Base-by-base conservation (phyloP, 2,797 vertebrate species). In the Pelodytes ibericus region DNA sequence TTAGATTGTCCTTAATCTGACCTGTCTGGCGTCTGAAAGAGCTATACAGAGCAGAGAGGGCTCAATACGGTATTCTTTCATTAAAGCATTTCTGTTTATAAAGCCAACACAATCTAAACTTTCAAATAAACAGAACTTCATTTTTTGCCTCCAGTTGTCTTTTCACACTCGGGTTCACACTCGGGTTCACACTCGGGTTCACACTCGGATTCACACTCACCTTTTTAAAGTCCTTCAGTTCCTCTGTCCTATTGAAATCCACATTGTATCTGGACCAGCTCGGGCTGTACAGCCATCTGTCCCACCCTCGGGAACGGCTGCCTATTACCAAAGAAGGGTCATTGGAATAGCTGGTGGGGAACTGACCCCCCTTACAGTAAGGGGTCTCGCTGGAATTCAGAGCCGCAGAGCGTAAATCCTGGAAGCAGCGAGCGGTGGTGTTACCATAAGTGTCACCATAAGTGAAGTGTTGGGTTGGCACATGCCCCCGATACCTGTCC, bases 191-290 rank as follows among this genome's bases (percentile, higher is more conserved):
- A n/a, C n/a, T n/a, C n/a, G n/a, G n/a, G n/a, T n/a, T n/a, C n/a
- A n/a, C n/a, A n/a, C n/a, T n/a, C n/a, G n/a, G n/a, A n/a, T n/a
- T n/a, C n/a, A n/a, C n/a, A 53, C 49, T 16, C 70, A 92, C 91
- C 88, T 88, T 74, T 49, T 87, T 83, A 76, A 93, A 93, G n/a
- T 65, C 61, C 1, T 53, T 60, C 58, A 92, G 82, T 13, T 85
- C 75, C 0, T 44, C 18, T n/a, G 84, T 81, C 4, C 88, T 81
- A 59, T 82, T 31, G 0, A 60, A 33, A 3, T 91, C 88, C 80
- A 86, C 69, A 70, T 84, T 86, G 82, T 82, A 84, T 18, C 33
- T 78, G 2, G 83, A 82, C 68, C 82, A 86, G 75, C 22, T 80
- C 2, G 89, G 86, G 2, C 2, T 22, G 59, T 36, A 36, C 0